phyloP scores from a whole-genome alignment of 2,113 vertebrate species.

The Falcunculus frontatus region DNA sequence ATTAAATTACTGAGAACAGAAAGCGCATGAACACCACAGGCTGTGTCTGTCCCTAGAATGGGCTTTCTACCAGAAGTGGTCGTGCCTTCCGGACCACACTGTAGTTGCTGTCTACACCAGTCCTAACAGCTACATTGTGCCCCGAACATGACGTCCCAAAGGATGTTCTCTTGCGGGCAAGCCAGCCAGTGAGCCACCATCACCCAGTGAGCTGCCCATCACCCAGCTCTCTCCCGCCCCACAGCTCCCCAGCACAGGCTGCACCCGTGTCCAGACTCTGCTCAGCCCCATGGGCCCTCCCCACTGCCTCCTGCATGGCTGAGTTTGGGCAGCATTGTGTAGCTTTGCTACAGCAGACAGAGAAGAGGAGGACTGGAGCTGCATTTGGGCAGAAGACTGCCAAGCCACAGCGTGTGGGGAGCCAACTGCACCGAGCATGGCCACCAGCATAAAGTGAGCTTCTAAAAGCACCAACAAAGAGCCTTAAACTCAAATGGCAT shows the following conservation, averaged over 20 bases:
- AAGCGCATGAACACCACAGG: not conserved
- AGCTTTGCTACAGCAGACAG: not conserved
- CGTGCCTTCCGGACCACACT: not conserved
- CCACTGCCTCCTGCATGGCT: not conserved
- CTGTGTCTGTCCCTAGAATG: not conserved
- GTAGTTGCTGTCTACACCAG: not conserved
- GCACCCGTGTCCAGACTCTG: not conserved
- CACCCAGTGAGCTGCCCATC: too few relatives aligned
- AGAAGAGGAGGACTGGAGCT: not conserved
- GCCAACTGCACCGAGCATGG: fast-evolving
- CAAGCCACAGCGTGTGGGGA: fast-evolving
- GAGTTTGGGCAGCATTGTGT: not conserved
- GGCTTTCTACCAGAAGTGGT: not conserved
- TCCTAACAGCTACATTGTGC: not conserved
- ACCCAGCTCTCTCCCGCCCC: not conserved
- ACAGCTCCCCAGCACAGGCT: fast-evolving
- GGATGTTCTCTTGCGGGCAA: not conserved
- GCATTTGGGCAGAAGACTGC: not conserved
- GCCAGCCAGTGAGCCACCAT: fast-evolving
- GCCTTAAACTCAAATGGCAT: not conserved
- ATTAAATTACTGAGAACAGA: not conserved
- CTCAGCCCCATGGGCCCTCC: not conserved
- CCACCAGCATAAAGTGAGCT: not conserved
- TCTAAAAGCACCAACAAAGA: not conserved
- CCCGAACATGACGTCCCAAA: fast-evolving